phyloP scores from a whole-genome alignment of 2,797 vertebrate species.

The Anguilla pacifica region DNA sequence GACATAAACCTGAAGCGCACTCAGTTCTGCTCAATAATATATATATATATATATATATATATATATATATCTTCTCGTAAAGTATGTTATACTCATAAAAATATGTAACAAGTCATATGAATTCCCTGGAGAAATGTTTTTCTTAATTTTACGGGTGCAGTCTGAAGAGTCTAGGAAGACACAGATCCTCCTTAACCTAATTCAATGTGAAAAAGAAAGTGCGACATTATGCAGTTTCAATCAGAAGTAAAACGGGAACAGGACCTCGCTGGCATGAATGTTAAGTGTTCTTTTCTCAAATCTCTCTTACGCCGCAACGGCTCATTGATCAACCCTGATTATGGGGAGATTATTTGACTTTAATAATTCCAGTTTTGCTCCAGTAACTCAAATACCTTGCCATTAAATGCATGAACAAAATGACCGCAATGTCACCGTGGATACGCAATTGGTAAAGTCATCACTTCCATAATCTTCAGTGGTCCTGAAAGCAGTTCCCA shows the following conservation, averaged over 20 bases:
- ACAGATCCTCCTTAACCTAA: background rate
- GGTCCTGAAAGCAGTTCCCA: conserved; percentile 33
- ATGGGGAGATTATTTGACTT: conserved; percentile 54
- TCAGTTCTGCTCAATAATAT: too few relatives aligned
- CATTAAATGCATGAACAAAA: conserved; percentile 61
- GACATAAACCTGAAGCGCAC: too few relatives aligned
- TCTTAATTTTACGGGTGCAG: too few relatives aligned
- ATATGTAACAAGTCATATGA: too few relatives aligned
- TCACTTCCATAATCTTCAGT: conserved; percentile 51
- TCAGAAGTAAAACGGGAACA: background rate
- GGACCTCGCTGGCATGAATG: background rate
- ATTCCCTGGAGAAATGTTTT: too few relatives aligned
- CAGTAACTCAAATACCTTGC: conserved; percentile 65
- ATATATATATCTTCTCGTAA: too few relatives aligned
- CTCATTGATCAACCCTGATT: conserved; percentile 38
- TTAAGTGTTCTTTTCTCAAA: background rate
- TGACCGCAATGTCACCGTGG: conserved; percentile 64
- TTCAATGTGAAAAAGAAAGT: background rate
- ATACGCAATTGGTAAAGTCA: conserved; percentile 61
- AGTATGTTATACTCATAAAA: too few relatives aligned
- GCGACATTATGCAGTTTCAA: background rate
- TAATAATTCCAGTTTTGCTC: conserved; percentile 66
- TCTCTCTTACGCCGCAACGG: conserved; percentile 19
- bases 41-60: too few relatives aligned
- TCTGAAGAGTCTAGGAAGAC: too few relatives aligned